Conservation (phyloP, 2,113 vertebrate species). For the Engraulis encrasicolus region DNA sequence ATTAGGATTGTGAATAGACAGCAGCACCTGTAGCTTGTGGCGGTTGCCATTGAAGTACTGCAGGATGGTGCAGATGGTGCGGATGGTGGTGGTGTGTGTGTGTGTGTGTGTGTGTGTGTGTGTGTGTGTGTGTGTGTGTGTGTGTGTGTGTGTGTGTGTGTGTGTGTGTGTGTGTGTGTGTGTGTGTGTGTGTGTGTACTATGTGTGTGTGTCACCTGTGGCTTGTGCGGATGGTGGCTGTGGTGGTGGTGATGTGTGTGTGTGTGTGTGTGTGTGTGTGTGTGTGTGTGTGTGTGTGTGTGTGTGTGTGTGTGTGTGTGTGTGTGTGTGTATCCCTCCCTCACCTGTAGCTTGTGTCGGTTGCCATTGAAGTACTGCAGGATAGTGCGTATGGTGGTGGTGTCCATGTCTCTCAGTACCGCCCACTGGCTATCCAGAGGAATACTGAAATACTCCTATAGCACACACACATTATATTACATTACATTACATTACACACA, state of each 20-base stretch:
- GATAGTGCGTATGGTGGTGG: constrained; percentile 67
- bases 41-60: constrained; percentile 48
- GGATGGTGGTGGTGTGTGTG: constrained; percentile 45
- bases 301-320: too few relatives aligned
- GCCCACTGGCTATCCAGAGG: constrained; percentile 56
- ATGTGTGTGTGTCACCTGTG: too few relatives aligned
- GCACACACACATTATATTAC: too few relatives aligned
- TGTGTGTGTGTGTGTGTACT: too few relatives aligned
- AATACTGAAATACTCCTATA: constrained; percentile 75
- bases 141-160: too few relatives aligned
- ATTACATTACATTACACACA: too few relatives aligned
- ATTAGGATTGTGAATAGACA: not conserved
- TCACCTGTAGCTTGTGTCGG: constrained; percentile 66
- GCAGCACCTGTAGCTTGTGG: constrained; percentile 62
- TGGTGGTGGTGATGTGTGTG: too few relatives aligned
- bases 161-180: too few relatives aligned
- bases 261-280: too few relatives aligned
- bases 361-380: constrained; percentile 70
- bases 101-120: not conserved
- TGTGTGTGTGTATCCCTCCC: not conserved
- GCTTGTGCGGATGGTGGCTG: too few relatives aligned
- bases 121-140: too few relatives aligned
- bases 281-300: too few relatives aligned
- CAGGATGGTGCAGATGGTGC: constrained; percentile 23
- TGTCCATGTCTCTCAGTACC: constrained; percentile 65